Evolutionary conservation across 1,140 invertebrate species (phyloP).

Genomic region (Carcinoscorpius rotundicauda): DNA sequence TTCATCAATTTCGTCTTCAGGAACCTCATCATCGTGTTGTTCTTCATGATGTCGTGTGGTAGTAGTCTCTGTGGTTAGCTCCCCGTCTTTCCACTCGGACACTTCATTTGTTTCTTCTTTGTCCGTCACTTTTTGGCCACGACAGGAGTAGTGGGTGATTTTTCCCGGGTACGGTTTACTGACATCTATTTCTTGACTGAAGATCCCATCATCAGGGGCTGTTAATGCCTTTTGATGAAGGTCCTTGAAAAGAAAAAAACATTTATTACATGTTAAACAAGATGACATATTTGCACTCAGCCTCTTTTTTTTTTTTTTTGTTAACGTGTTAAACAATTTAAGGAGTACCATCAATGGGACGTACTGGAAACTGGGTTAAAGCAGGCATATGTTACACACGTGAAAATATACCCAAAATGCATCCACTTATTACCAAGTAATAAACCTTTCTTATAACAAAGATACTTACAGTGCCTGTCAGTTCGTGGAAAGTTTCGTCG

Average conservation of each 20-base stretch:
- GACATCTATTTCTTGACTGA: no score
- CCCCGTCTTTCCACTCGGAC: slow-evolving; percentile 48
- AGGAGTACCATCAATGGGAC: no score
- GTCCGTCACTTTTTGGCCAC: slow-evolving; percentile 61
- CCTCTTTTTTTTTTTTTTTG: background rate
- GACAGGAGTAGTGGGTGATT: slow-evolving; percentile 22
- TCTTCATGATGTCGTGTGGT: slow-evolving; percentile 42
- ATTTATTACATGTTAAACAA: background rate
- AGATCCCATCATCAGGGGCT: slow-evolving; percentile 18
- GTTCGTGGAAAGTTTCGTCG: slow-evolving; percentile 24
- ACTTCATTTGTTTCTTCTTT: slow-evolving; percentile 67
- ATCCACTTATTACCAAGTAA: no score
- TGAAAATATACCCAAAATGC: no score
- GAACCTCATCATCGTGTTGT: slow-evolving; percentile 42
- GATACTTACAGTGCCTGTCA: slow-evolving; percentile 17
- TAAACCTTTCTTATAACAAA: no score
- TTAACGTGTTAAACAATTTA: no score
- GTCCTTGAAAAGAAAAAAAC: slow-evolving; percentile 11
- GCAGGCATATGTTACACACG: no score
- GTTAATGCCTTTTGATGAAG: slow-evolving; percentile 21
- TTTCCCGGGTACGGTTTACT: slow-evolving; percentile 13
- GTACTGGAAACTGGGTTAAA: no score
- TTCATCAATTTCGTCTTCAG: slow-evolving; percentile 27
- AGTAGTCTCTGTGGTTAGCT: slow-evolving; percentile 61
- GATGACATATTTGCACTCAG: background rate